Evolutionary conservation across 2,113 vertebrate genomes (phyloP).

Genomic region (Lepisosteus oculatus): DNA sequence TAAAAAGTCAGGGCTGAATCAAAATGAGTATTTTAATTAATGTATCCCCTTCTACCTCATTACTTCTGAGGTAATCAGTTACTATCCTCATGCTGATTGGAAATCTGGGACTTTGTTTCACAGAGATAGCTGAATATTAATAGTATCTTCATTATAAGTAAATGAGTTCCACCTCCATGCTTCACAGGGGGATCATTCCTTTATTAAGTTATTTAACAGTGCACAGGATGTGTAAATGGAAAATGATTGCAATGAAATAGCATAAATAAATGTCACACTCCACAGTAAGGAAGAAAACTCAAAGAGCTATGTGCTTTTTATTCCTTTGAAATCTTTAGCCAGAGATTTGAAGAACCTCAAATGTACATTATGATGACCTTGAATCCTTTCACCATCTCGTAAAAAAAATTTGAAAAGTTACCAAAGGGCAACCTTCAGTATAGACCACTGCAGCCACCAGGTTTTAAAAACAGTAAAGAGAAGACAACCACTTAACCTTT

Average conservation of each 20-base stretch:
- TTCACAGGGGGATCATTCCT: conserved; percentile 58
- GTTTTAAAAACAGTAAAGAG: no score
- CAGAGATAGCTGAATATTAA: conserved; percentile 63
- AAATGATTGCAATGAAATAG: conserved; percentile 37
- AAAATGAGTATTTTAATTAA: conserved; percentile 19
- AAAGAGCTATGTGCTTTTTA: no score
- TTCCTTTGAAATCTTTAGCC: no score
- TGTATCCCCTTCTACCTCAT: conserved; percentile 37
- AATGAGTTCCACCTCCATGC: conserved; percentile 62
- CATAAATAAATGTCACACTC: no score
- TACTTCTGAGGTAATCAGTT: conserved; percentile 43
- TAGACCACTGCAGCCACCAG: no score
- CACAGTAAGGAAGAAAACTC: no score
- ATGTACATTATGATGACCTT: no score
- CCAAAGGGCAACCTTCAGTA: no score
- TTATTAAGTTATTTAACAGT: conserved; percentile 63
- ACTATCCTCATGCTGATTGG: conserved; percentile 48
- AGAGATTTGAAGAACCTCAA: no score
- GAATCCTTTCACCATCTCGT: no score
- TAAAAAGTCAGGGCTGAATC: neutral
- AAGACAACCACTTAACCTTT: no score
- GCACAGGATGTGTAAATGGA: conserved; percentile 53
- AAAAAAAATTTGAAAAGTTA: no score
- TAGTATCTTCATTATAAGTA: conserved; percentile 61
- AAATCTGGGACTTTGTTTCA: conserved; percentile 48